Evolutionary conservation across 2,113 vertebrate genomes (phyloP).

Genomic region (Colius striatus): DNA sequence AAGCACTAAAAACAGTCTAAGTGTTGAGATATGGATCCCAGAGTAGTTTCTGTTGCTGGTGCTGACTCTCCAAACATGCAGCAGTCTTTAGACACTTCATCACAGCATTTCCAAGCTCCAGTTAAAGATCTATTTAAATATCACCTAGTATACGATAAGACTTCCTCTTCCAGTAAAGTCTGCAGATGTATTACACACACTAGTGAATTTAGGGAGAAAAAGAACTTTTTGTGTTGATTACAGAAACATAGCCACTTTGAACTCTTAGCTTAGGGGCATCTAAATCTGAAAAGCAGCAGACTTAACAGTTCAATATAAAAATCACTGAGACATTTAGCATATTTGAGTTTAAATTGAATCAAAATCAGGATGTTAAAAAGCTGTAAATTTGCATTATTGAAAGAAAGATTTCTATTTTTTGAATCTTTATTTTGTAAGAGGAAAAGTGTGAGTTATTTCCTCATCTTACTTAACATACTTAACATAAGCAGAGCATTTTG

Average conservation of each 20-base stretch:
- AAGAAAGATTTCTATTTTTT: not conserved
- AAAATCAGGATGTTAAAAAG: not conserved
- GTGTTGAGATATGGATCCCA: not conserved
- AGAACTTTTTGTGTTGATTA: not conserved
- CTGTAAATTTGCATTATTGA: not conserved
- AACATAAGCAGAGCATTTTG: not conserved
- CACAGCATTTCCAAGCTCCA: fast-evolving
- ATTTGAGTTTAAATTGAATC: not conserved
- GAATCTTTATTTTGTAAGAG: not conserved
- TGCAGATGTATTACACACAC: not conserved
- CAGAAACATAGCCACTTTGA: not conserved
- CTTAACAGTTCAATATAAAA: not conserved
- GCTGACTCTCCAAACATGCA: not conserved
- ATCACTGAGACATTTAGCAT: not conserved
- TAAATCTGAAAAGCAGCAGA: not conserved
- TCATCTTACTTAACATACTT: not conserved
- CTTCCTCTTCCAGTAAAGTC: not conserved
- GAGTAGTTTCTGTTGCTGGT: not conserved
- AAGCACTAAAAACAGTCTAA: not conserved
- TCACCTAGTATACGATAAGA: not conserved
- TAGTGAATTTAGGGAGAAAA: not conserved
- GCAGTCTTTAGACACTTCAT: not conserved
- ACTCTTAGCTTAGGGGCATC: not conserved
- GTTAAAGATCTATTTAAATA: not conserved
- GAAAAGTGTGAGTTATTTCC: not conserved